Evolutionary conservation across 2,113 vertebrate genomes (phyloP).

Genomic region (Anthoscopus minutus): DNA sequence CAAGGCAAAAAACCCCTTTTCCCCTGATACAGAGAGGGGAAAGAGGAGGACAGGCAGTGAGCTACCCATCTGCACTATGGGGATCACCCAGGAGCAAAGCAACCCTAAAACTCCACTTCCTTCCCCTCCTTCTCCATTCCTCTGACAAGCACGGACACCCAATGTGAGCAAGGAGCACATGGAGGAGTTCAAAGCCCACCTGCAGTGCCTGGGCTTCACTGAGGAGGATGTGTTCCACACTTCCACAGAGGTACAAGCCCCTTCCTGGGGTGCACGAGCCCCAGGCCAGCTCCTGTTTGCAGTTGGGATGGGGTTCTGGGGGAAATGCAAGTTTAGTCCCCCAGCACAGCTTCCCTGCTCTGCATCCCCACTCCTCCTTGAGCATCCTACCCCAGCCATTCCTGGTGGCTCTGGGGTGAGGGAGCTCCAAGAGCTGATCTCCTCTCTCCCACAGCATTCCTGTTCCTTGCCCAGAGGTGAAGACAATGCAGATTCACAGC

Average conservation of each 20-base stretch:
- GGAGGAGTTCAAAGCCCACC: not conserved
- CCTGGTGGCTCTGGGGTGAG: not conserved
- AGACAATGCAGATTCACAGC: accelerated
- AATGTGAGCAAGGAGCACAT: constrained; percentile 1
- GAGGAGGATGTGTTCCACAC: not conserved
- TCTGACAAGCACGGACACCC: not conserved
- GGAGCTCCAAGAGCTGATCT: accelerated
- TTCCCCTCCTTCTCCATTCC: accelerated
- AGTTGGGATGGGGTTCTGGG: not conserved
- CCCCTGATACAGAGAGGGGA: not conserved
- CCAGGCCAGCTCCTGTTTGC: not conserved
- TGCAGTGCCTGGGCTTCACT: not conserved
- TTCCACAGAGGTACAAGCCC: not conserved
- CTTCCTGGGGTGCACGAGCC: accelerated
- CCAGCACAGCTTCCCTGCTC: not conserved
- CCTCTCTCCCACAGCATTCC: not conserved
- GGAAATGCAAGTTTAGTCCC: accelerated
- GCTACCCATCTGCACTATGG: not conserved
- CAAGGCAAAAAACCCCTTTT: not conserved
- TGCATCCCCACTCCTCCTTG: not conserved
- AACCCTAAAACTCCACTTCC: not conserved
- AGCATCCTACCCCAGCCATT: not conserved
- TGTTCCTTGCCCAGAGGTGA: not conserved
- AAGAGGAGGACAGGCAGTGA: not conserved
- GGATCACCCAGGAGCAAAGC: not conserved